Base-by-base conservation (phyloP, 2,113 vertebrate genomes). In the Rhynchopsitta pachyrhyncha region DNA sequence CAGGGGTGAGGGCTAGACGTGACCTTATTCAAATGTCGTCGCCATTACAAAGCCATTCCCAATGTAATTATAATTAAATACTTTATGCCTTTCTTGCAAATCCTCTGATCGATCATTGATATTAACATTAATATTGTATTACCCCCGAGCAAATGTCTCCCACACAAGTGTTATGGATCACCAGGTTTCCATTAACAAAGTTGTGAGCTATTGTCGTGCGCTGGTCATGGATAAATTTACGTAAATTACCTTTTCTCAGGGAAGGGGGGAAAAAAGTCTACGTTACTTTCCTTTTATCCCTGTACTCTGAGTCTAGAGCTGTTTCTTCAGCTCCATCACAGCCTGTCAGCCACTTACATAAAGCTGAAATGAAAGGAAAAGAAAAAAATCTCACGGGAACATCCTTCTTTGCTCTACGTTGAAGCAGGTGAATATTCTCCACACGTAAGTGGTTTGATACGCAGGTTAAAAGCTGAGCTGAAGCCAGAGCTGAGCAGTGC, bases 1-100 rank as follows among this genome's bases (percentile, higher is more conserved):
- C 98, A 98, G 97, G 98, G 99, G 99, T 99, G 98, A 98, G 98
- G 96, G 98, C 97, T 95, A 98, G 98, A 98, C 97, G 98, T 99
- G 99, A 99, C 99, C 99, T 99, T 99, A 99, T 99, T 99, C 98
- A 99, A 99, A 99, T 99, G 98, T 98, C 97, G 97, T 93, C 74
- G 92, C 97, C 98, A 97, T 96, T 97, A 98, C 92, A 97, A 97
- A 97, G 90, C 94, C 97, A 97, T 97, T 97, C 98, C 92, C 93
- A 91, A 98, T 81, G 95, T 98, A 98, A 98, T 99, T 99, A 99
- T 99, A 99, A 99, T 99, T 99, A 99, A 99, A 99, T 98, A 98
- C 98, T 98, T 98, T 99, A 98, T 99, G 98, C 98, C 98, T 98
- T 95, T 98, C 98, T 99, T 99, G 99, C 99, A 99, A 99, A 99